phyloP scores from a whole-genome alignment of 2,888 invertebrate species.

The Apotomis capreana region DNA sequence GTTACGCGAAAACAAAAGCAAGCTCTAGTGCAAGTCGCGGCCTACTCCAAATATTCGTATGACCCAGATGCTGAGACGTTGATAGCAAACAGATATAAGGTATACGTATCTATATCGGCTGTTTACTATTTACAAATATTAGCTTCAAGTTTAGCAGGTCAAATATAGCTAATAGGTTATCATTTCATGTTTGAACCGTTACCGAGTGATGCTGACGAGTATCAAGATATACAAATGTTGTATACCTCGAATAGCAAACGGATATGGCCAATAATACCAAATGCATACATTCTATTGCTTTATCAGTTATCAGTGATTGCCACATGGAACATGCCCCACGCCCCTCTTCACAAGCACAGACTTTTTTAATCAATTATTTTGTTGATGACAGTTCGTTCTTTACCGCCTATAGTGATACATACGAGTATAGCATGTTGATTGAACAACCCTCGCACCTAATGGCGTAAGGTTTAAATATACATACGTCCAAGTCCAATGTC shows the following conservation, averaged over 20 bases:
- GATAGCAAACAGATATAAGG: slow-evolving; percentile 18
- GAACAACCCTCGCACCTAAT: neutral
- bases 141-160: neutral
- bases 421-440: neutral
- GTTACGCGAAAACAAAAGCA: slow-evolving; percentile 32
- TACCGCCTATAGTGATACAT: neutral
- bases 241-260: no score
- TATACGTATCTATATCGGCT: slow-evolving; percentile 13
- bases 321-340: neutral
- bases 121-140: neutral
- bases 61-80: slow-evolving; percentile 34
- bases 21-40: slow-evolving; percentile 28
- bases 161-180: neutral
- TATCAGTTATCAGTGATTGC: neutral
- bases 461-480: no score
- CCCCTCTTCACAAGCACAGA: neutral
- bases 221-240: no score
- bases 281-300: neutral
- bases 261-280: neutral
- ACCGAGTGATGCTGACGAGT: no score
- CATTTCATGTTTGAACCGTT: no score
- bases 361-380: neutral
- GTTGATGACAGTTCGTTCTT: neutral
- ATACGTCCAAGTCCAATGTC: no score
- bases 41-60: slow-evolving; percentile 40